Base-by-base conservation (phyloP, 2,113 vertebrate genomes). In the Alaudala cheleensis region DNA sequence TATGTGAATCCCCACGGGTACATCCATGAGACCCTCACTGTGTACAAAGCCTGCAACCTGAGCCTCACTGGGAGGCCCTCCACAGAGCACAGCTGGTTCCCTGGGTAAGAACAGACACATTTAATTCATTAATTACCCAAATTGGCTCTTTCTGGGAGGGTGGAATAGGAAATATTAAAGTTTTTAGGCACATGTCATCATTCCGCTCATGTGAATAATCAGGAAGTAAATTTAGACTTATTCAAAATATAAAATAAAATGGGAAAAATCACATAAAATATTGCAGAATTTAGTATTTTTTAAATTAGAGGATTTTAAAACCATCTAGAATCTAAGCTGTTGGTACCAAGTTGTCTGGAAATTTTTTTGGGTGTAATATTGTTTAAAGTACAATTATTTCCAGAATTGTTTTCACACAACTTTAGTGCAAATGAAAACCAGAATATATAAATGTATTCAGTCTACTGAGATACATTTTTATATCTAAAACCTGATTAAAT, bases 31-130 rank as follows among this genome's bases (percentile, higher is more conserved):
- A 99, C 99, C 4, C 98, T 99, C 42, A 99, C 99, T 1, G 99
- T 99, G 24, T 99, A 99, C 90, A 99, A 99, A 98, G 98, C 99
- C 64, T 98, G 87, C 97, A 99, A 99, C 96, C 94, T 99, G 94
- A 99, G 98, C 78, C 98, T 99, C 95, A 98, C 94, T 28, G 99
- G 99, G 28, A 96, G 99, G n/a, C 98, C 99, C 29, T 99, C 99
- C 8, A 99, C 99, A 7, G 98, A 99, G 78, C 99, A 99, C 97
- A 99, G 99, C 98, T 99, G 99, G 99, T 99, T 99, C 97, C 99
- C 99, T 39, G 99, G 99, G 99, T 99, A 98, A 99, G 76, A 34
- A 10, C 31, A 26, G 29, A 21, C 66, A 28, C 9, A 9, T 25
- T 9, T 23, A 2, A 4, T 4, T 14, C 29, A 4, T 23, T 79